Evolutionary conservation across 2,888 invertebrate species (phyloP).

Genomic region (Andrena bicolor): DNA sequence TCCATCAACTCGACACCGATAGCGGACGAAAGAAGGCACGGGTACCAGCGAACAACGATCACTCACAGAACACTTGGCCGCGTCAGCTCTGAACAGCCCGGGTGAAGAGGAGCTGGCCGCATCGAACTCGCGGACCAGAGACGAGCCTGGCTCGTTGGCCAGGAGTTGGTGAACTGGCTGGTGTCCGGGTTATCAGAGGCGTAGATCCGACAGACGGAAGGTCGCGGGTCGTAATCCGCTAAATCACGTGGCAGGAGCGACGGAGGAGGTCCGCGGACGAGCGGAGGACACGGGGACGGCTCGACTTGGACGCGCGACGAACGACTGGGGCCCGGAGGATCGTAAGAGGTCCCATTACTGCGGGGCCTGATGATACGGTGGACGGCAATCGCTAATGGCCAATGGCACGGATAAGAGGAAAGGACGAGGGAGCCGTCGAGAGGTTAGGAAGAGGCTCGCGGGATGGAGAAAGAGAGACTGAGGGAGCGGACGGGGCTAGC

Average conservation of each 20-base stretch:
- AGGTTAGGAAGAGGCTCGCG: constrained; percentile 62
- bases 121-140: constrained; percentile 11
- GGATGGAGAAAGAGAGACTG: constrained; percentile 60
- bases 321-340: constrained; percentile 68
- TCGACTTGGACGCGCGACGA: constrained; percentile 68
- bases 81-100: constrained; percentile 30
- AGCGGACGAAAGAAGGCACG: not conserved
- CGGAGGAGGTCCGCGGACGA: constrained; percentile 45
- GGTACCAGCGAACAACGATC: constrained; percentile 24
- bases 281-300: constrained; percentile 53
- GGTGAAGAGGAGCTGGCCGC: constrained; percentile 29
- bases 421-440: constrained; percentile 53
- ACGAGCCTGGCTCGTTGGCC: constrained; percentile 1
- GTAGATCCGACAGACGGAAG: constrained; percentile 55
- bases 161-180: constrained; percentile 36
- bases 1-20: constrained; percentile 42
- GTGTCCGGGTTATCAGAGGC: constrained; percentile 47
- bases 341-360: constrained; percentile 75
- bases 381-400: constrained; percentile 76
- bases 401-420: constrained; percentile 75
- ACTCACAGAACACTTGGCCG: constrained; percentile 42
- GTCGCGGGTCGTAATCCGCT: constrained; percentile 53
- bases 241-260: constrained; percentile 68
- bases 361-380: constrained; percentile 71
- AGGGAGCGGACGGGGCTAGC: constrained; percentile 36